These are phyloP conservation scores for Notamacropus eugenii DNA, from an alignment of 2,797 vertebrate genomes.

Conservation along the genomic window DNA sequence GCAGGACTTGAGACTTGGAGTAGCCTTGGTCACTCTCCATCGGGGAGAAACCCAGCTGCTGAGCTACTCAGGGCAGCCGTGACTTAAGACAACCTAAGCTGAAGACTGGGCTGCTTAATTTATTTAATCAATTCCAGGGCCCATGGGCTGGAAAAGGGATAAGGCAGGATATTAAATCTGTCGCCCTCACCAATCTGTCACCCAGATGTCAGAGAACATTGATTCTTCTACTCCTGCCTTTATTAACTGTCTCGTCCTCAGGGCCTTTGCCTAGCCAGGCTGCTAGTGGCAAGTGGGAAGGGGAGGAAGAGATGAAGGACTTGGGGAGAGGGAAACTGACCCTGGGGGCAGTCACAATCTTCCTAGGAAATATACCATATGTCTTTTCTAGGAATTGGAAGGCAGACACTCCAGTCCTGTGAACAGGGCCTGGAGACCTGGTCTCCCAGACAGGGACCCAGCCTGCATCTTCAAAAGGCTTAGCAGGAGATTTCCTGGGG, in stretches of 20 bases:
- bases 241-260: constrained; percentile 81
- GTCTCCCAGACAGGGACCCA: background rate
- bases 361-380: background rate
- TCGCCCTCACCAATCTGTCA: constrained; percentile 83
- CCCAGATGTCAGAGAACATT: constrained; percentile 79
- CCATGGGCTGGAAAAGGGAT: constrained; percentile 82
- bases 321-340: background rate
- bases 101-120: constrained; percentile 78
- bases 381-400: background rate
- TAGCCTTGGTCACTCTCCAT: background rate
- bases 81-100: constrained; percentile 64
- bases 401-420: background rate
- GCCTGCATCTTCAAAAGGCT: background rate
- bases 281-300: constrained; percentile 35
- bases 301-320: background rate
- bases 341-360: background rate
- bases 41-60: background rate
- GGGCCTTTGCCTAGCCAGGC: constrained; percentile 50
- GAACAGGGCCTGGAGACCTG: background rate
- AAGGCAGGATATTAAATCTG: constrained; percentile 86
- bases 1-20: background rate
- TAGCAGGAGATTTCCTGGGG: background rate
- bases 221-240: constrained; percentile 80
- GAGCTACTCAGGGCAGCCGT: background rate
- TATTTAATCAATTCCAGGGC: constrained; percentile 84